Evolutionary conservation across 2,113 vertebrate species (phyloP).

Genomic region (Sinocyclocheilus anshuiensis): DNA sequence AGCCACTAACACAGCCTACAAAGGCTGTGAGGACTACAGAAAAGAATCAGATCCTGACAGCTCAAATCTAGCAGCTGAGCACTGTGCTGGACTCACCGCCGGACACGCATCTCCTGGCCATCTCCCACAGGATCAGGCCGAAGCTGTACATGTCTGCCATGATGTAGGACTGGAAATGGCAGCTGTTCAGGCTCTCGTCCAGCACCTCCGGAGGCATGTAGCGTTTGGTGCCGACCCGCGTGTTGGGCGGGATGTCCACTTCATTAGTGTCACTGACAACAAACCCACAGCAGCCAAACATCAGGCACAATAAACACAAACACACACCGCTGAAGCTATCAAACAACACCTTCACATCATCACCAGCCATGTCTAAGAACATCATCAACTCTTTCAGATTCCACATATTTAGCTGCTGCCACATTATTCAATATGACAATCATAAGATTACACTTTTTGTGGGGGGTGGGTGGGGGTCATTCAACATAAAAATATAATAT

Average conservation of each 20-base stretch:
- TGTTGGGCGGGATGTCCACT: conserved; percentile 94
- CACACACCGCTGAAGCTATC: no score
- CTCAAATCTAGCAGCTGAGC: neutral
- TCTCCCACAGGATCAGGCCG: conserved; percentile 96
- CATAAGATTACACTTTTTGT: no score
- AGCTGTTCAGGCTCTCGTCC: conserved; percentile 92
- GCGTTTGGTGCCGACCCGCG: conserved; percentile 94
- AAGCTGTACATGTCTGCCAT: conserved; percentile 99
- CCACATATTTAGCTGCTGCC: neutral
- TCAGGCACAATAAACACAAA: neutral
- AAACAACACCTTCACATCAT: no score
- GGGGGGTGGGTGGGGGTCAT: no score
- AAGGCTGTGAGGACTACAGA: no score
- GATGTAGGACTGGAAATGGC: conserved; percentile 96
- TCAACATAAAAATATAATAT: no score
- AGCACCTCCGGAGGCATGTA: conserved; percentile 98
- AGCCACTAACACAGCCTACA: no score
- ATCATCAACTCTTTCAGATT: no score
- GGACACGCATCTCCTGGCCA: conserved; percentile 89
- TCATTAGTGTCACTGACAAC: conserved; percentile 89
- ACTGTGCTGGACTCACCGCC: conserved; percentile 78
- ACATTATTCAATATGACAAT: neutral
- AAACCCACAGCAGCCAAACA: neutral
- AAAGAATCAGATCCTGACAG: neutral
- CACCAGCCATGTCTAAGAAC: no score